Evolutionary conservation across 37 sponge, comb jelly and placozoan genomes (phyloP).

Genomic region (Bolinopsis microptera): DNA sequence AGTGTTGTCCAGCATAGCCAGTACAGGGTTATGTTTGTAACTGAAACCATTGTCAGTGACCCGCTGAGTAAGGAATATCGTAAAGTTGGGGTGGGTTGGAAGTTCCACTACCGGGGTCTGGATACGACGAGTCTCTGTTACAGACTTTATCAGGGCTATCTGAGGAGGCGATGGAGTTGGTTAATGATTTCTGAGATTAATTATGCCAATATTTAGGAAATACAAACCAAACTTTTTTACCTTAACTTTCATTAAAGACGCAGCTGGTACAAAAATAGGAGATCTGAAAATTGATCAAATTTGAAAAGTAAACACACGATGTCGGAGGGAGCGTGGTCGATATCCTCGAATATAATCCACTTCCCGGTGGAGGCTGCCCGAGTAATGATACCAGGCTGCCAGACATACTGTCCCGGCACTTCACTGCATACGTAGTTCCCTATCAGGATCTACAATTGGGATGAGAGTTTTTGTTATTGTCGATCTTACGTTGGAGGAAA

Average conservation of each 20-base stretch:
- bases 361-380: constrained; percentile 1
- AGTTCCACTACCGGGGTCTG: background rate
- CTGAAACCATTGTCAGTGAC: background rate
- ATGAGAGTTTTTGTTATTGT: no score
- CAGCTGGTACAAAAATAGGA: no score
- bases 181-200: no score
- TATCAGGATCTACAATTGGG: background rate
- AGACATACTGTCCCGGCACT: constrained; percentile 17
- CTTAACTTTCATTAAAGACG: no score
- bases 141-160: constrained; percentile 42
- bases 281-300: no score
- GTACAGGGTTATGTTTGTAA: background rate
- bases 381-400: constrained; percentile 26
- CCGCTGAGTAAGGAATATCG: constrained; percentile 7
- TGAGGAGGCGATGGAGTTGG: background rate
- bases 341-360: constrained; percentile 58
- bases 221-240: no score
- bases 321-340: constrained; percentile 58
- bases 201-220: no score
- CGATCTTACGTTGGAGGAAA: no score
- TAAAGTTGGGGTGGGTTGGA: background rate
- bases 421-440: constrained; percentile 11
- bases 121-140: background rate
- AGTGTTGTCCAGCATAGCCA: constrained; percentile 22
- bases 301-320: constrained; percentile 41